Evolutionary conservation across 2,797 vertebrate genomes (phyloP).

Genomic region (Ammospiza maritima): DNA sequence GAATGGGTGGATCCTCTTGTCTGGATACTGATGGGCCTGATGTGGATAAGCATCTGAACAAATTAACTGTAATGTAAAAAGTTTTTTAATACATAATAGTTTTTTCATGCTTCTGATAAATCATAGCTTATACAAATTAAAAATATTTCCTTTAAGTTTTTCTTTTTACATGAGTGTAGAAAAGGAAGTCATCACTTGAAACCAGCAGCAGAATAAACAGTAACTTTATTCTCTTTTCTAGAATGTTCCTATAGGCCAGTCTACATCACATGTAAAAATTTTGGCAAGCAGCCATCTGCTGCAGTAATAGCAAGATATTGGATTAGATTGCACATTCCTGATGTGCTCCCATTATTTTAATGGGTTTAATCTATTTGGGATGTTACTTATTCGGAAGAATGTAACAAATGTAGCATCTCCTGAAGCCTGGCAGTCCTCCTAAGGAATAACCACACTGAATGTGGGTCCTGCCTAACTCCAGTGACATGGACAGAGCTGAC

Average conservation of each 20-base stretch:
- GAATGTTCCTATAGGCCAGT: neutral
- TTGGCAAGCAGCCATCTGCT: slow-evolving; percentile 50
- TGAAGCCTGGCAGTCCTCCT: slow-evolving; percentile 40
- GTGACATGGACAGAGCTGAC: neutral
- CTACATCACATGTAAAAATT: neutral
- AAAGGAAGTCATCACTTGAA: neutral
- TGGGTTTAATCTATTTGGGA: slow-evolving; percentile 62
- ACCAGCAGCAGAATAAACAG: neutral
- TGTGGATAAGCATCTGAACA: neutral
- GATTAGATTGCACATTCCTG: slow-evolving; percentile 50
- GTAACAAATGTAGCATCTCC: slow-evolving; percentile 45
- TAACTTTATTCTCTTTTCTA: neutral
- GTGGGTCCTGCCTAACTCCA: neutral
- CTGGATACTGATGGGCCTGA: neutral
- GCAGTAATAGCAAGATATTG: slow-evolving; percentile 33
- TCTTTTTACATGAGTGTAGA: neutral
- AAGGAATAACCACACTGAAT: neutral
- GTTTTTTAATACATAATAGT: neutral
- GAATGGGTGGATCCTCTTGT: neutral
- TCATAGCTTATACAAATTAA: neutral
- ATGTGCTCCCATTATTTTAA: slow-evolving; percentile 67
- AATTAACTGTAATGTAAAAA: neutral
- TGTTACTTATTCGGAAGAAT: slow-evolving; percentile 36
- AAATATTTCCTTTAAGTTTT: neutral
- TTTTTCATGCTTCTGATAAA: neutral